These are phyloP conservation scores for Chydorus sphaericus DNA, from an alignment of 2,888 invertebrate species.

Conservation along the genomic window DNA sequence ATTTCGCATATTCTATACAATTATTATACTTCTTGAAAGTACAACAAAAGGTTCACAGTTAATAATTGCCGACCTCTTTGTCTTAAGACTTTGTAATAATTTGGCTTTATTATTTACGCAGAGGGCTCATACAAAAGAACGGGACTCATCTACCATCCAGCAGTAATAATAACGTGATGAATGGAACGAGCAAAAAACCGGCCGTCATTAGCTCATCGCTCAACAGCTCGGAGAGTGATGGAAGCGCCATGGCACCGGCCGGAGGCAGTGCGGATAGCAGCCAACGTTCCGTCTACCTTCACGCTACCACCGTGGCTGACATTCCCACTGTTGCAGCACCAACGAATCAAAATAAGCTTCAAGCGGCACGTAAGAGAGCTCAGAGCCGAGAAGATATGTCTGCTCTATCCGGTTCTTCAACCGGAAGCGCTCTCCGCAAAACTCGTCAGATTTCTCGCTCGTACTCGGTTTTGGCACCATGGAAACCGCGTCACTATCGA, in stretches of 20 bases:
- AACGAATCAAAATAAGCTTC: background rate
- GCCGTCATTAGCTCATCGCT: too few relatives aligned
- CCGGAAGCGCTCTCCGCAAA: slow-evolving; percentile 34
- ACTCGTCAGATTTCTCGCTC: slow-evolving; percentile 56
- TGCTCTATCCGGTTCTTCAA: slow-evolving; percentile 8
- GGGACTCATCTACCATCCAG: slow-evolving; percentile 11
- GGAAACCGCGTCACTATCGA: slow-evolving; percentile 58
- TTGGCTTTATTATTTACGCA: slow-evolving; percentile 9
- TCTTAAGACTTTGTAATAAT: too few relatives aligned
- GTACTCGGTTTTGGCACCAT: slow-evolving; percentile 69
- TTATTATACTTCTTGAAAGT: too few relatives aligned
- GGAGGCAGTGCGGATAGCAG: slow-evolving; percentile 29
- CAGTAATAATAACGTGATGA: too few relatives aligned
- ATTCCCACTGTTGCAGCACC: slow-evolving; percentile 38
- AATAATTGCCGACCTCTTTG: too few relatives aligned
- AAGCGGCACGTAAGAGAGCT: slow-evolving; percentile 36
- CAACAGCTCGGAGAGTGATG: slow-evolving; percentile 19
- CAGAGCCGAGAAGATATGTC: slow-evolving; percentile 37
- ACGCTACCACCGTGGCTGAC: slow-evolving; percentile 75
- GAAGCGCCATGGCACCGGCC: slow-evolving; percentile 5
- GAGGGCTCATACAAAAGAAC: slow-evolving; percentile 4
- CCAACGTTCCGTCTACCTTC: slow-evolving; percentile 67
- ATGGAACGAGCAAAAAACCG: too few relatives aligned
- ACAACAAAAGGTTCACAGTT: too few relatives aligned
- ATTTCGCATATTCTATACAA: too few relatives aligned